Percentiles rank a stretch among this genome's conserved stretches.
These are phyloP conservation scores for Taenioides sp. DNA, from an alignment of 2,797 vertebrate species.

Conservation along the genomic window DNA sequence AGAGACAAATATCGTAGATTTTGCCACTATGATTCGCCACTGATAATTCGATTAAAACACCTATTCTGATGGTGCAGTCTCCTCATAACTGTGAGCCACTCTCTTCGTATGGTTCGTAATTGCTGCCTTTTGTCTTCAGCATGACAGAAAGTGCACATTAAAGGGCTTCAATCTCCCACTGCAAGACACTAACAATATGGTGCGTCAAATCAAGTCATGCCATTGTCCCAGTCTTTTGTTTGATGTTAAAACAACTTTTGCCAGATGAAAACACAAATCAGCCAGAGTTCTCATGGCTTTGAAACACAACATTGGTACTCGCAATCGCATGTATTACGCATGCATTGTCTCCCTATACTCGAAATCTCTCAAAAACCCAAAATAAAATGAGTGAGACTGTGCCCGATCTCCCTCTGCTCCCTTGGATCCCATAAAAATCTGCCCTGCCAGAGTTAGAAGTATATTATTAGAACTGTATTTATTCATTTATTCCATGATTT, in stretches of 20 bases:
- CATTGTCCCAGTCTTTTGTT: slow-evolving; percentile 20
- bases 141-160: slow-evolving; percentile 31
- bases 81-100: not conserved
- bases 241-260: slow-evolving; percentile 26
- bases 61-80: not conserved
- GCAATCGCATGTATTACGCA: slow-evolving; percentile 2
- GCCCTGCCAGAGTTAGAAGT: slow-evolving; percentile 4
- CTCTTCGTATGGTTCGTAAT: slow-evolving; percentile 17
- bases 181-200: slow-evolving; percentile 23
- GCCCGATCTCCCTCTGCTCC: slow-evolving; percentile 11
- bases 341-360: not conserved
- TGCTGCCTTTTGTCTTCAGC: slow-evolving; percentile 18
- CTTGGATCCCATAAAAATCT: slow-evolving; percentile 18
- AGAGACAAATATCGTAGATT: no score
- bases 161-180: slow-evolving; percentile 1
- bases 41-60: not conserved
- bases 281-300: slow-evolving; percentile 2
- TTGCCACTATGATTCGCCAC: not conserved
- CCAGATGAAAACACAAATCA: slow-evolving; percentile 7
- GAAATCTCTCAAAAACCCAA: not conserved
- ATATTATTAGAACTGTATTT: slow-evolving; percentile 1
- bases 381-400: not conserved
- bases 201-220: slow-evolving; percentile 16
- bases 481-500: not conserved
- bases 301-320: slow-evolving; percentile 1